Base-by-base conservation (phyloP, 1,140 invertebrate species). In the Schmidtea mediterranea region DNA sequence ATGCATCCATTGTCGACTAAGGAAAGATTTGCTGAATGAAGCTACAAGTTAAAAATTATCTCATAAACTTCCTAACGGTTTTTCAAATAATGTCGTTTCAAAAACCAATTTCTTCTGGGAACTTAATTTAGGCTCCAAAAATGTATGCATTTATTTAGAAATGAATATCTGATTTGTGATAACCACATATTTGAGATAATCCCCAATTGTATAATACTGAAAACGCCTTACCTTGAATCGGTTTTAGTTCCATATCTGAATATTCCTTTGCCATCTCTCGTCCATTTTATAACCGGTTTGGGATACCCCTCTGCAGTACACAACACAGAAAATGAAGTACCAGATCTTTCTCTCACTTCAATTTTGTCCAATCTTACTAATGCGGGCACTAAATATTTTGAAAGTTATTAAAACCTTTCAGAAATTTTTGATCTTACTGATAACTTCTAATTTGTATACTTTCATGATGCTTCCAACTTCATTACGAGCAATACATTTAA, bases 401-500 rank as follows among this genome's bases (percentile, higher is more conserved):
- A 45, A 45, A 21, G 9, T 12, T 2, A 45, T 45, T 21, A 8
- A 41, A 41, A 41, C 9, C 19, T 21, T 45, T 19, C 6, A 21
- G 13, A 19, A 3, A 3, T 45, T 9, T 19, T 22, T 19, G 2
- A 5, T 19, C 43, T 45, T 13, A 45, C 43, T 45, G 9, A 45
- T 45, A 16, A 45, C 43, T 19, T 45, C 43, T 19, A 45, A 21
- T 21, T 19, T 24, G 22, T 45, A 45, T 8, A 21, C 6, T 21
- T 45, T 45, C 12, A 21, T 45, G n/a, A 45, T 24, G 22, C 21
- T 45, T 45, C 43, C 43, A 19, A 21, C 43, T 13, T 52, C 49
- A 36, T 54, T 54, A 15, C 49, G 49, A 40, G 52, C 53, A 10
- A 52, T 32, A 41, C 53, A 54, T 26, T 51, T 50, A 41, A 52